Base-by-base conservation (phyloP, 2,113 vertebrate species). In the Physeter macrocephalus region DNA sequence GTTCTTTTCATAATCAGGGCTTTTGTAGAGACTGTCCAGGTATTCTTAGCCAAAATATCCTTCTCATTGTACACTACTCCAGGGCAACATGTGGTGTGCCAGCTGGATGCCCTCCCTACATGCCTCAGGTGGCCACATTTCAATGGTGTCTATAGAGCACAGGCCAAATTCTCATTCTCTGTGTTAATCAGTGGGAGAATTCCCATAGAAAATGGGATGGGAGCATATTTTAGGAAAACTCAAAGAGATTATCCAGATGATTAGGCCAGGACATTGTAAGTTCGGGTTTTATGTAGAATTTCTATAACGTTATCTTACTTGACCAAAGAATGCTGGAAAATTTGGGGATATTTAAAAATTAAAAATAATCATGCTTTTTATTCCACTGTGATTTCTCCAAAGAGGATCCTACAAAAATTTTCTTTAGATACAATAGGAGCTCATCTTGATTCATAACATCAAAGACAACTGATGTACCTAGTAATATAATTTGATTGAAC, bases 41-140 rank as follows among this genome's bases (percentile, higher is more conserved):
- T 98, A 98, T 90, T 97, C 94, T 94, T 97, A 97, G 98, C 98
- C 97, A 98, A 98, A 98, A 98, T 98, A 95, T 98, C 93, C 54
- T 54, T 97, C 93, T 97, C 90, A 97, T 95, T 98, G 97, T 97
- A 86, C 61, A 90, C 89, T 69, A 97, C 97, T 98, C 97, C 97
- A 97, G 98, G 98, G 97, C 97, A 97, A 95, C 97, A 97, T 98
- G 97, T 97, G 95, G 97, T 74, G 88, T 98, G 98, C 98, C 98
- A 98, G 98, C 98, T 98, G 98, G 97, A 98, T 98, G 93, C 96
- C 95, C 97, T 98, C 97, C 98, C 97, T 97, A 87, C 96, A 97
- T 98, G 97, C 98, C 97, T 98, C 98, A 98, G 97, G 98, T 98
- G 98, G 97, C 95, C 95, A 97, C 98, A 96, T 98, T 98, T 98